phyloP scores from a whole-genome alignment of 2,888 invertebrate species.

The Argynnis bischoffii region DNA sequence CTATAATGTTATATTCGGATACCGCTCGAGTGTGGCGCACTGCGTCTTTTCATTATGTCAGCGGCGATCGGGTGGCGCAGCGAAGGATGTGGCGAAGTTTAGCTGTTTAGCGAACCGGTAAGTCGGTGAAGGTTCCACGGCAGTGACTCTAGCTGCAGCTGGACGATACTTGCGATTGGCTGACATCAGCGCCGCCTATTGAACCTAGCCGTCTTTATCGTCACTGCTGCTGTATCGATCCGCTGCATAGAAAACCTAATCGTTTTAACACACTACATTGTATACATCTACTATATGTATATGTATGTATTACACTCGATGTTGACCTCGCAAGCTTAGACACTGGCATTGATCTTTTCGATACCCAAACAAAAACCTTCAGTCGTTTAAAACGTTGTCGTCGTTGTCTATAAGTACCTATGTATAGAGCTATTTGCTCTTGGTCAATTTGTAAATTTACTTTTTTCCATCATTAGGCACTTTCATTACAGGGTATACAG shows the following conservation, averaged over 20 bases:
- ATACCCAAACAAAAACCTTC: constrained; percentile 33
- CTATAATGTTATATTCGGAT: constrained; percentile 41
- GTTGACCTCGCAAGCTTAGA: constrained; percentile 41
- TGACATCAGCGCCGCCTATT: constrained; percentile 74
- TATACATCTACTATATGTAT: constrained; percentile 41
- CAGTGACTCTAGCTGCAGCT: constrained; percentile 69
- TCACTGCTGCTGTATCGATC: constrained; percentile 71
- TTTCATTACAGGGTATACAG: no score
- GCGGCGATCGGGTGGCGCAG: constrained; percentile 45
- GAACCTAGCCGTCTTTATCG: constrained; percentile 64
- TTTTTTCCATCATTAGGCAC: no score
- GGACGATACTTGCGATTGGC: constrained; percentile 63
- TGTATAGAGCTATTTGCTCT: no score
- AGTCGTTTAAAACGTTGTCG: constrained; percentile 9
- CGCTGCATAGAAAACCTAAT: constrained; percentile 63
- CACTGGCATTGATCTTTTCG: constrained; percentile 45
- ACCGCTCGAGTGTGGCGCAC: constrained; percentile 53
- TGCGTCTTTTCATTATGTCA: constrained; percentile 54
- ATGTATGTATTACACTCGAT: constrained; percentile 30
- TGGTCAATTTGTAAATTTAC: no score
- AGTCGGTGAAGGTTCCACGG: constrained; percentile 78
- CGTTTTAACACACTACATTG: constrained; percentile 39
- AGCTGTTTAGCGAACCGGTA: constrained; percentile 70
- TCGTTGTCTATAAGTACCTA: background rate
- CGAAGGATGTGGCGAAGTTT: constrained; percentile 65